Conservation (phyloP, 1,140 invertebrate species). For the Drosophila truncata region DNA sequence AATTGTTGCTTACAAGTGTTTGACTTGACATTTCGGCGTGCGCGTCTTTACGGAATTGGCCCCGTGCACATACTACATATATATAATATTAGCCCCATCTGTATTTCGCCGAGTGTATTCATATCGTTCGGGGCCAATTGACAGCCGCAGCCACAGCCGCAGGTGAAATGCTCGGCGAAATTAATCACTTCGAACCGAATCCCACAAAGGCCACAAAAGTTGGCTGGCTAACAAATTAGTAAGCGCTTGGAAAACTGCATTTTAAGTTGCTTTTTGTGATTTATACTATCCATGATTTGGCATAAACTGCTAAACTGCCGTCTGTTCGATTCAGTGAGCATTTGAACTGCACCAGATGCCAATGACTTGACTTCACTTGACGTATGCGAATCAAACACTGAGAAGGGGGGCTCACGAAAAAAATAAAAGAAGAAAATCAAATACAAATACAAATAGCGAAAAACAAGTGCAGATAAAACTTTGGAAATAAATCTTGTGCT, state of each 20-base stretch:
- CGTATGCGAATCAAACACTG: constrained; percentile 73
- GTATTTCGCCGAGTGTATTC: constrained; percentile 37
- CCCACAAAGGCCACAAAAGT: constrained; percentile 48
- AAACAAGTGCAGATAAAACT: constrained; percentile 48
- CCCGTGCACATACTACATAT: constrained; percentile 1
- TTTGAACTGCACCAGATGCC: constrained; percentile 81
- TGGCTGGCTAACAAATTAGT: constrained; percentile 76
- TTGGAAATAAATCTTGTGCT: constrained; percentile 55
- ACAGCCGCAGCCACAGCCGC: constrained; percentile 49
- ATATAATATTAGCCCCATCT: constrained; percentile 42
- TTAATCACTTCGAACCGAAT: constrained; percentile 49
- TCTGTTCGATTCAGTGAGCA: constrained; percentile 73
- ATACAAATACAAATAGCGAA: constrained; percentile 23
- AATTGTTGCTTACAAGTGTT: constrained; percentile 82
- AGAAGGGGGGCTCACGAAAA: constrained; percentile 24
- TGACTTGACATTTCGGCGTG: constrained; percentile 77
- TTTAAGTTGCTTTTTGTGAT: constrained; percentile 43
- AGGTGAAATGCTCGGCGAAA: constrained; percentile 63
- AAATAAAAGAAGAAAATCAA: constrained; percentile 30
- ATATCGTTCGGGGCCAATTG: constrained; percentile 40
- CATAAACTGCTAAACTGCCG: constrained; percentile 54
- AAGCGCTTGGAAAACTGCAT: constrained; percentile 58
- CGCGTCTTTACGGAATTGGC: constrained; percentile 58
- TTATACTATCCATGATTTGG: constrained; percentile 68
- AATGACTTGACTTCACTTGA: constrained; percentile 84